Base-by-base conservation (phyloP, 2,888 invertebrate genomes). In the Melinaea marsaeus region DNA sequence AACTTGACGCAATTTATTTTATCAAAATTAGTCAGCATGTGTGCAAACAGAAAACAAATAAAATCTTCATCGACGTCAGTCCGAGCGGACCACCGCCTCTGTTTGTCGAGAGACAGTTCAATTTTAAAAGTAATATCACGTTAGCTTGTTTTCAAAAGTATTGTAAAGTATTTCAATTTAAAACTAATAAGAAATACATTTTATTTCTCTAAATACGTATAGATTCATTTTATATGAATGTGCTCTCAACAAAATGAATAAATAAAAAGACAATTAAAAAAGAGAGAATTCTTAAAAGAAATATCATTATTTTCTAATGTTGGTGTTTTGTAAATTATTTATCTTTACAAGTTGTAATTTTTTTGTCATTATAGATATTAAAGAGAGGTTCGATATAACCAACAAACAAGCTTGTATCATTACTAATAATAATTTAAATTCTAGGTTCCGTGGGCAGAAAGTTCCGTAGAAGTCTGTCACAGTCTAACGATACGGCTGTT, bases 401-500 rank as follows among this genome's bases (percentile, higher is more conserved):
- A 22, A 22, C 22, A 22, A 22, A 22, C 22, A 22, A 22, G 1
- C 22, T 22, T 22, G 22, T 22, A 22, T 22, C 22, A 46, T n/a
- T n/a, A 11, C 11, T n/a, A 46, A 46, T n/a, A 46, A 46, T 46
- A 51, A 46, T 51, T 6, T 60, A 54, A 37, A 48, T 9, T 13
- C 55, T 47, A 74, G 75, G 69, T 55, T 66, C 66, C 56, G 51
- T 60, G 13, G 74, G 70, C 33, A 72, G 69, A 11, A 81, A 71
- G 63, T 77, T 79, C 54, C 75, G 74, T 3, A 76, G 85, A 64
- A 77, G 85, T 60, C 9, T 83, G 11, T 88, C 89, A 2, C 73
- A 79, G 3, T 77, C 80, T 2, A 81, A 79, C 45, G 88, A 89
- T 59, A 68, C 77, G 0, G 86, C 83, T 0, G 71, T 88, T 3